Conservation (phyloP, 2,888 invertebrate genomes). For the Octodonta nipae region DNA sequence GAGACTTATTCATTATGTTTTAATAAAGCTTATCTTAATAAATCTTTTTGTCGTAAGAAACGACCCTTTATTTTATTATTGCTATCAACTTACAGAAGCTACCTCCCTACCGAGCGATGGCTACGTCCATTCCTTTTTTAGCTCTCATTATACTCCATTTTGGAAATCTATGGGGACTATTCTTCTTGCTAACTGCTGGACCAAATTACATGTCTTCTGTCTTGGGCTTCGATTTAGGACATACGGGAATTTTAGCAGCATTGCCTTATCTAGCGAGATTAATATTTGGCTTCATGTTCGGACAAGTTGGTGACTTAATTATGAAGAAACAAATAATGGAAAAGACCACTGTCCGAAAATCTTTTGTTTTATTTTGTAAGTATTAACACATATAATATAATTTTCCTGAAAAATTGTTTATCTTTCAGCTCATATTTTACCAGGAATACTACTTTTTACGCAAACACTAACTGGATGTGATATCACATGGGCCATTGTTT, state of each 20-base stretch:
- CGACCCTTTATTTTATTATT: too few species aligned
- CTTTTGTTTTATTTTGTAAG: constrained; percentile 52
- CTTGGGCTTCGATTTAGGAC: constrained; percentile 54
- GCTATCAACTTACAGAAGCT: constrained; percentile 40
- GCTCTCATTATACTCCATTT: constrained; percentile 54
- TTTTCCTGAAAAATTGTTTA: constrained; percentile 1
- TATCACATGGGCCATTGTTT: constrained; percentile 45
- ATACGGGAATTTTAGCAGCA: constrained; percentile 57
- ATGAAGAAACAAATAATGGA: constrained; percentile 35
- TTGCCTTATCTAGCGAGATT: constrained; percentile 59
- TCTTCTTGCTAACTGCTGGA: constrained; percentile 62
- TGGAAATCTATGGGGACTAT: constrained; percentile 64
- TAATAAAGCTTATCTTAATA: too few species aligned
- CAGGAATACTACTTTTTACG: constrained; percentile 38
- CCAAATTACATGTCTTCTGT: constrained; percentile 62
- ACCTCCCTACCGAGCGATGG: constrained; percentile 50
- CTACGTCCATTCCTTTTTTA: constrained; percentile 54
- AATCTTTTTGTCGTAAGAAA: too few species aligned
- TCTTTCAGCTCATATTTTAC: constrained; percentile 35
- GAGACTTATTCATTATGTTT: too few species aligned
- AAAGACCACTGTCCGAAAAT: constrained; percentile 48
- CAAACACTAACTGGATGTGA: constrained; percentile 50
- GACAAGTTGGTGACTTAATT: constrained; percentile 53
- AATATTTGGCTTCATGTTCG: constrained; percentile 55
- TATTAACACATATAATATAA: constrained; percentile 2